Base-by-base conservation (phyloP, 2,797 vertebrate genomes). In the Vireo griseus region DNA sequence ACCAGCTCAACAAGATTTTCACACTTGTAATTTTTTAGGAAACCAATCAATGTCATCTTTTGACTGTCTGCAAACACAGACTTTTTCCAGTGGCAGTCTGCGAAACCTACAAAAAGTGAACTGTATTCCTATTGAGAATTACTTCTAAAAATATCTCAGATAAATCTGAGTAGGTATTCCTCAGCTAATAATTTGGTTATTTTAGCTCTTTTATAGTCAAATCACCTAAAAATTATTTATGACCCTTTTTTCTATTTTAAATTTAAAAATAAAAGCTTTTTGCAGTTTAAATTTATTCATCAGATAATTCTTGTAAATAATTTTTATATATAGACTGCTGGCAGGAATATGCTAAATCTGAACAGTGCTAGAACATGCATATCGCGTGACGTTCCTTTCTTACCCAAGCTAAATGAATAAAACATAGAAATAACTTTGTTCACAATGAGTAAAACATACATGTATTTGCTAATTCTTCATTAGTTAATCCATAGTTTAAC, bases 201-300 rank as follows among this genome's bases (percentile, higher is more conserved):
- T 90, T 85, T 54, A 58, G 16, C 40, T 75, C 66, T 94, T 74
- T 63, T 26, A 16, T 33, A 28, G 16, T 72, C 18, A 78, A 62
- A 58, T 75, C 9, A 71, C 17, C 10, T 26, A 9, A 57, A 69
- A 77, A 51, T 48, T 6, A 58, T 52, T 57, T 59, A 18, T 8
- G 5, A 81, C 1, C 2, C 4, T 59, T 79, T 72, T 73, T 10
- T 55, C 15, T 73, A 52, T 76, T 90, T 91, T 26, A 17, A 52
- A 59, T 76, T 91, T 40, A 2, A 87, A 81, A 74, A 80, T 22
- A 15, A 88, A 77, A 37, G 1, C 13, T 29, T 69, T 93, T 85
- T 65, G 52, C 61, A 71, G 85, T 92, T 91, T 25, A 67, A 62
- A 93, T 95, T 58, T 88, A 88, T 87, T 83, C 42, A 58, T 18